These are phyloP conservation scores for Spongilla lacustris DNA, from an alignment of 37 sponge, comb jelly and placozoan species.

Conservation along the genomic window DNA sequence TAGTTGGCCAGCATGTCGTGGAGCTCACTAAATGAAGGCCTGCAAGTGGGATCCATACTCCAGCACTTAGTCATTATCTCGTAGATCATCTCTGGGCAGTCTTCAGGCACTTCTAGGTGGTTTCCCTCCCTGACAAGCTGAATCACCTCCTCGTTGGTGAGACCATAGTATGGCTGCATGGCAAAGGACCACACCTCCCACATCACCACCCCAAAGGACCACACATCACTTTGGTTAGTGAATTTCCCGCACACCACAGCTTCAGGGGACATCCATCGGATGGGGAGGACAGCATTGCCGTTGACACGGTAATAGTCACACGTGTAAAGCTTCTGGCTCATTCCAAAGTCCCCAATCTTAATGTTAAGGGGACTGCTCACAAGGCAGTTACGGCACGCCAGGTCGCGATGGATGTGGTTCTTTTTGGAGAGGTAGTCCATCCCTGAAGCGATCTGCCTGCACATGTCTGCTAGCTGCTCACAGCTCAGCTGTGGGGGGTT, in stretches of 20 bases:
- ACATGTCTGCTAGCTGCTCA: conserved; percentile 58
- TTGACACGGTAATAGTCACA: no score
- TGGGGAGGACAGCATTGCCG: conserved; percentile 72
- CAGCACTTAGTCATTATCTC: conserved; percentile 76
- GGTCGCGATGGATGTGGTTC: conserved; percentile 85
- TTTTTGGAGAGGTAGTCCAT: conserved; percentile 73
- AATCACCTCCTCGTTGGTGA: conserved; percentile 77
- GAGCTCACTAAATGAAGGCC: conserved; percentile 69
- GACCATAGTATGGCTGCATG: conserved; percentile 86
- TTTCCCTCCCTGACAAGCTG: conserved; percentile 55
- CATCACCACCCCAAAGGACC: conserved; percentile 89
- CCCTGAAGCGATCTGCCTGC: conserved; percentile 76
- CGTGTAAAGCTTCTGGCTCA: no score
- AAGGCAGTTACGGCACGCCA: conserved; percentile 82
- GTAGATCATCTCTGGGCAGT: conserved; percentile 63
- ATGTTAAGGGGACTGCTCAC: no score
- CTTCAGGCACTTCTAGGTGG: conserved; percentile 46
- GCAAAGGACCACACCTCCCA: conserved; percentile 91
- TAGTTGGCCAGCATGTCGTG: neutral
- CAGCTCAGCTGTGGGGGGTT: no score
- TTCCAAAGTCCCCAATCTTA: no score
- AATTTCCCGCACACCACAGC: conserved; percentile 83
- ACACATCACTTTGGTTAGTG: no score
- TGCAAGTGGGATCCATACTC: conserved; percentile 13
- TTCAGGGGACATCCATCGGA: conserved; percentile 91